Percentiles rank a stretch among this genome's conserved stretches.
These are phyloP conservation scores for Ochropacha duplaris DNA, from an alignment of 2,888 invertebrate species.

Conservation along the genomic window DNA sequence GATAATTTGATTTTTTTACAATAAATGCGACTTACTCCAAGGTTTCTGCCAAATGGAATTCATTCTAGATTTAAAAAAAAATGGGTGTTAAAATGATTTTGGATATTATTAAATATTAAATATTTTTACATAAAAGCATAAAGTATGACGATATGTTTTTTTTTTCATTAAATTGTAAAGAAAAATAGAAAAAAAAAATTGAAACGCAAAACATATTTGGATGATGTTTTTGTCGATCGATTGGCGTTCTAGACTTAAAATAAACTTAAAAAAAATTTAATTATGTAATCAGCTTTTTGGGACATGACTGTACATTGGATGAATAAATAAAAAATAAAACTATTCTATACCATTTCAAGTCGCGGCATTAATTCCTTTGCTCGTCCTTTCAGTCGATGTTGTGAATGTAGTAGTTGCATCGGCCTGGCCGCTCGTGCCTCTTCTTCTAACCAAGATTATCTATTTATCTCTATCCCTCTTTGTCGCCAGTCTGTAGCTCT, in stretches of 20 bases:
- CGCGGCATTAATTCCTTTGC: slow-evolving; percentile 69
- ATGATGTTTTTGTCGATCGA: too few relatives aligned
- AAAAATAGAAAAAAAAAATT: too few relatives aligned
- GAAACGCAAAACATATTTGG: too few relatives aligned
- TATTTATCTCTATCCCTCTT: slow-evolving; percentile 70
- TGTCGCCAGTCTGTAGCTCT: slow-evolving; percentile 75
- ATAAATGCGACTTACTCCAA: neutral
- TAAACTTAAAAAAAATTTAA: neutral
- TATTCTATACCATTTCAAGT: slow-evolving; percentile 76
- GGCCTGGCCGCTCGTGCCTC: slow-evolving; percentile 71
- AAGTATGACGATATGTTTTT: too few relatives aligned
- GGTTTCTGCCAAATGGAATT: neutral
- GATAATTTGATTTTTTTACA: neutral
- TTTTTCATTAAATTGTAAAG: too few relatives aligned
- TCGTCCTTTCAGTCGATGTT: slow-evolving; percentile 77
- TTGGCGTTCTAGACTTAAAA: too few relatives aligned
- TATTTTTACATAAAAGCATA: too few relatives aligned
- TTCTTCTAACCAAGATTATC: slow-evolving; percentile 71
- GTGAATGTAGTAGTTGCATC: slow-evolving; percentile 81
- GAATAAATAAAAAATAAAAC: slow-evolving; percentile 10
- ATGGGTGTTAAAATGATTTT: too few relatives aligned
- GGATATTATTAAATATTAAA: too few relatives aligned
- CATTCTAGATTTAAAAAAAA: too few relatives aligned
- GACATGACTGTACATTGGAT: neutral
- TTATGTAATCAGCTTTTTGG: neutral